These are phyloP conservation scores for Xylocampa areola DNA, from an alignment of 2,888 invertebrate species.

Conservation along the genomic window DNA sequence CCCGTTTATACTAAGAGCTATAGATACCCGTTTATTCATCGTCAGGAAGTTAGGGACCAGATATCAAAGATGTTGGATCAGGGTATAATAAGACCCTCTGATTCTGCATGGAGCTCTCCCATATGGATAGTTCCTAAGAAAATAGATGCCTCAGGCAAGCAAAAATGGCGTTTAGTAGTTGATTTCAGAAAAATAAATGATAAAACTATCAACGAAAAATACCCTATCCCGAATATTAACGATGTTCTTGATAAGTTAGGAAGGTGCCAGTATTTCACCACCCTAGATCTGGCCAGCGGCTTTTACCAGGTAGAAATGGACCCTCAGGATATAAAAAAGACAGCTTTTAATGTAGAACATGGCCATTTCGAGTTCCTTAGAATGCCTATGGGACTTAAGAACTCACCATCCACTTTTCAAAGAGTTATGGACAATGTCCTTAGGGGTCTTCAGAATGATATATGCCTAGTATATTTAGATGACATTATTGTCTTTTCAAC, in stretches of 20 bases:
- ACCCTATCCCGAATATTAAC: conserved; percentile 1
- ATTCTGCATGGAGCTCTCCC: not conserved
- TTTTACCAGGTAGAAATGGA: conserved; percentile 30
- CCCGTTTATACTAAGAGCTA: conserved; percentile 1
- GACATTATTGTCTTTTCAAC: conserved; percentile 28
- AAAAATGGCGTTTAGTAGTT: conserved; percentile 1
- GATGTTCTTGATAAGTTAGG: conserved; percentile 3
- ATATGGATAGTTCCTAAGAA: not conserved
- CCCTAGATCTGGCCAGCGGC: conserved; percentile 18
- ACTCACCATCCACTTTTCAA: conserved; percentile 1
- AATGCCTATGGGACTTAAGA: conserved; percentile 27
- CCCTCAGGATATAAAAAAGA: conserved; percentile 11
- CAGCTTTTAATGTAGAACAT: conserved; percentile 56
- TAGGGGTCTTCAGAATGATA: not conserved
- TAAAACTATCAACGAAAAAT: not conserved
- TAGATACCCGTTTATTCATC: conserved; percentile 1
- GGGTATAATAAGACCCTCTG: not conserved
- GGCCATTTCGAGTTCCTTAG: conserved; percentile 60
- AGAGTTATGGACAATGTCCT: conserved; percentile 4
- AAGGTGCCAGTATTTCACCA: not conserved
- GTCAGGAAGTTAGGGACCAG: not conserved
- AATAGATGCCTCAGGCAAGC: not conserved
- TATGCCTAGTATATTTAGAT: conserved; percentile 1
- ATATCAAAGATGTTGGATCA: not conserved
- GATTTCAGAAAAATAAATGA: conserved; percentile 3